Percentiles rank a stretch among this genome's conserved stretches.
These are phyloP conservation scores for Nomada goodeniana DNA, from an alignment of 2,888 invertebrate genomes.

Conservation along the genomic window DNA sequence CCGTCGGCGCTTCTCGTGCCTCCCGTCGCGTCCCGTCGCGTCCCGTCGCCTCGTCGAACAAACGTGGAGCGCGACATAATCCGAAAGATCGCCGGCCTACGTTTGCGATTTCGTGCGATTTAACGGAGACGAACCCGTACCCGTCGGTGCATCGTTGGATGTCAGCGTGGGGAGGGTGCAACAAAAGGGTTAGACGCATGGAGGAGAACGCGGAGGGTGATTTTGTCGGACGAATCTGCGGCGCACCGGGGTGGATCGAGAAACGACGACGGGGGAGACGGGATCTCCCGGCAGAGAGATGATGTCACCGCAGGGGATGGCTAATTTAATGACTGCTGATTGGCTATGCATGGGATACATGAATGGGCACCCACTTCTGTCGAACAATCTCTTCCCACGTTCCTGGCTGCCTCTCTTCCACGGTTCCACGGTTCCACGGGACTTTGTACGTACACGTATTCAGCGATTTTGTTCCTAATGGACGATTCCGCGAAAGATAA, in stretches of 20 bases:
- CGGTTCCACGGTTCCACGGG: conserved; percentile 12
- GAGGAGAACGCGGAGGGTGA: conserved; percentile 42
- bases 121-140: conserved; percentile 37
- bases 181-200: conserved; percentile 61
- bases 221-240: conserved; percentile 59
- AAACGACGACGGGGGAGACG: conserved; percentile 39
- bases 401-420: conserved; percentile 23
- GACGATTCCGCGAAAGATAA: conserved; percentile 19
- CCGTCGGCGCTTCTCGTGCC: neutral
- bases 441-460: neutral
- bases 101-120: neutral
- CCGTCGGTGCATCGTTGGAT: conserved; percentile 56
- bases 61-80: neutral
- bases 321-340: conserved; percentile 82
- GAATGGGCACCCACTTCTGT: conserved; percentile 52
- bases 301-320: conserved; percentile 76
- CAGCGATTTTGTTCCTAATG: no score
- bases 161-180: conserved; percentile 34
- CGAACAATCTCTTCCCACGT: conserved; percentile 58
- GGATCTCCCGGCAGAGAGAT: conserved; percentile 39
- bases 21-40: neutral
- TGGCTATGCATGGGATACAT: conserved; percentile 74
- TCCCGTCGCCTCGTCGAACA: neutral
- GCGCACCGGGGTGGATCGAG: conserved; percentile 20
- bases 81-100: no score